Evolutionary conservation across 2,888 invertebrate species (phyloP).

Genomic region (Colostygia pectinataria): DNA sequence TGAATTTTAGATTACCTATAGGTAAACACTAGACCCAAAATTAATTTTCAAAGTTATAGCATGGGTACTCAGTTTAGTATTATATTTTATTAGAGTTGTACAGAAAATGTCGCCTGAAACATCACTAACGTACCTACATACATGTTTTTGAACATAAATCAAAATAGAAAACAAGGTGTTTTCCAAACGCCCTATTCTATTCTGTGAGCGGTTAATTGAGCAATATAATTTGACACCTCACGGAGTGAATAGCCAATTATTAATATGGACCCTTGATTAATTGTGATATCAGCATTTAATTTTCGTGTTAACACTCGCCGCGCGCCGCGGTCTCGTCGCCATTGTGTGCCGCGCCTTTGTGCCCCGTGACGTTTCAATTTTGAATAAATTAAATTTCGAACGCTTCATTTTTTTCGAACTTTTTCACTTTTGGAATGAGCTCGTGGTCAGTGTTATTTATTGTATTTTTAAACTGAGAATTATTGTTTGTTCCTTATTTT

Average conservation of each 20-base stretch:
- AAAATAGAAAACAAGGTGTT: constrained; percentile 46
- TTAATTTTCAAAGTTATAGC: no score
- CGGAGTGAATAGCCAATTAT: constrained; percentile 82
- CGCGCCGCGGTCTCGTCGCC: constrained; percentile 56
- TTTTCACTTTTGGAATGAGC: constrained; percentile 71
- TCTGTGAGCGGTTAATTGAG: constrained; percentile 78
- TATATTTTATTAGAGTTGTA: no score
- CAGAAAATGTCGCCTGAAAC: no score
- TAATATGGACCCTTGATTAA: constrained; percentile 82
- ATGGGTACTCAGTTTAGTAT: no score
- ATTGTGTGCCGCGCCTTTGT: constrained; percentile 77
- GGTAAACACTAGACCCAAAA: no score
- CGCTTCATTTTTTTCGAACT: constrained; percentile 75
- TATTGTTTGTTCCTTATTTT: constrained; percentile 57
- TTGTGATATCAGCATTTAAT: constrained; percentile 84
- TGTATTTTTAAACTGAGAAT: constrained; percentile 66
- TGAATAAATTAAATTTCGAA: constrained; percentile 84
- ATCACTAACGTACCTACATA: not conserved
- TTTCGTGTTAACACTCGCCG: constrained; percentile 79
- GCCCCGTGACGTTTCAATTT: constrained; percentile 82
- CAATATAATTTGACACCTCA: constrained; percentile 83
- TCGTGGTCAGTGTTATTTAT: constrained; percentile 75
- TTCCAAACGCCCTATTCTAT: constrained; percentile 73
- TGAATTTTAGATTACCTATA: no score
- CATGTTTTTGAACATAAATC: constrained; percentile 9